phyloP scores from a whole-genome alignment of 2,888 invertebrate genomes.

The Hemaris fuciformis region DNA sequence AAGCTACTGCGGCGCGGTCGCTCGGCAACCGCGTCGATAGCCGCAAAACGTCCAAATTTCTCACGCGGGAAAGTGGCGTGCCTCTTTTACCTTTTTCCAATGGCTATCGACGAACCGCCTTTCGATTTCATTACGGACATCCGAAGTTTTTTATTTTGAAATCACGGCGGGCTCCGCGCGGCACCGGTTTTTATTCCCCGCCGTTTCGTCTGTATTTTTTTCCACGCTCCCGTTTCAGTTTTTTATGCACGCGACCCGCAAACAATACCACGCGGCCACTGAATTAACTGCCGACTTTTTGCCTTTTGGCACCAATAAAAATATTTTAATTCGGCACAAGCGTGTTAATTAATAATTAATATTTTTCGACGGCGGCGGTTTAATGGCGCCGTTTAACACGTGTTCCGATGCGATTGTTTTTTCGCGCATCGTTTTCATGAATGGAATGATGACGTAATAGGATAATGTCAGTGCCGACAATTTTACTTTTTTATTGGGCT shows the following conservation, averaged over 20 bases:
- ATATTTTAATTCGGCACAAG: conserved; percentile 76
- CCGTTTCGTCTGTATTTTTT: conserved; percentile 70
- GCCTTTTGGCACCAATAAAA: conserved; percentile 78
- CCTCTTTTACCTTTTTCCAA: conserved; percentile 78
- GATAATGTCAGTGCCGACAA: conserved; percentile 77
- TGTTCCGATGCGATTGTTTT: conserved; percentile 76
- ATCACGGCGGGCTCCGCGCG: conserved; percentile 74
- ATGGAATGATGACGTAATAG: conserved; percentile 81
- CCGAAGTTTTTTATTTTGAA: conserved; percentile 79
- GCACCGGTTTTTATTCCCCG: conserved; percentile 65
- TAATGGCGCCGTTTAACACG: conserved; percentile 76
- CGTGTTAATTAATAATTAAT: conserved; percentile 80
- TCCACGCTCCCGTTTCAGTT: conserved; percentile 64
- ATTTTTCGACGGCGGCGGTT: conserved; percentile 74
- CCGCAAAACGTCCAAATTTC: conserved; percentile 73
- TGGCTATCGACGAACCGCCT: conserved; percentile 80
- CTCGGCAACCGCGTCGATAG: conserved; percentile 41
- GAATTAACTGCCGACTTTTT: conserved; percentile 78
- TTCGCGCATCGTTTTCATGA: conserved; percentile 76
- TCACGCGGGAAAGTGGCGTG: conserved; percentile 77
- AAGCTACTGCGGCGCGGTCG: conserved; percentile 39
- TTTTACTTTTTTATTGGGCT: conserved; percentile 79
- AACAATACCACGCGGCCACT: conserved; percentile 78
- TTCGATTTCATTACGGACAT: conserved; percentile 82
- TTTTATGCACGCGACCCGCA: conserved; percentile 76